Evolutionary conservation across 1,140 invertebrate species (phyloP), one percentile per base, ranked within the genome.

Genomic region (Drosophila hydei): DNA sequence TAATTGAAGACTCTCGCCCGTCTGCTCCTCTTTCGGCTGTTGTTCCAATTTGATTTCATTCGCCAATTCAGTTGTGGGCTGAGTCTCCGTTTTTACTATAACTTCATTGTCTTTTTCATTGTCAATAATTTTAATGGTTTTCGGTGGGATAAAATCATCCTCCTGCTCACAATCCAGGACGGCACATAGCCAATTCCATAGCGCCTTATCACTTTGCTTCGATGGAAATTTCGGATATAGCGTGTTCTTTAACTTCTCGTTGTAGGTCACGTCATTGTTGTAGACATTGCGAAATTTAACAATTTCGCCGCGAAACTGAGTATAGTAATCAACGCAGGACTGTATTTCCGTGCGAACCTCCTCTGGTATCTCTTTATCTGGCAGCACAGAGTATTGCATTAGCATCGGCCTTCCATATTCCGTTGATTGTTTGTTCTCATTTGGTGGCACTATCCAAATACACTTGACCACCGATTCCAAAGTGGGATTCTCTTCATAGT

Each of bases 361-460:
- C 79, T 95, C 94, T 14, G 96, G 95, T 36, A 98, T 92, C 84
- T 96, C 95, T 30, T 95, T 94, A 90, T 98, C 97, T 79, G 97
- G 95, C 5, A 95, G 92, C 54, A 97, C 94, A 63, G 94, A 96
- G 77, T 97, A 98, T 74, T 96, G 95, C 92, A 99, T 95, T 8
- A 96, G 92, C 94, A 98, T 96, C 1, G 98, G 97, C 33, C 96
- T 94, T 0, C 97, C 97, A 92, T 98, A 98, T 91, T 99, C 97
- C 56, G 81, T 72, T 33, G 96, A 95, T 3, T 97, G 96, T 79
- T 96, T 94, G 79, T 96, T 96, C 92, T 99, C 98, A 30, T 96
- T 95, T 12, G 98, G 97, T 16, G 98, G 97, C 92, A 98, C 95
- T 2, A 98, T 97, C 97, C 98, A 99, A 91, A 96, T 99, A 58